Evolutionary conservation across 2,888 invertebrate genomes (phyloP), one percentile per base, ranked within the genome.

Genomic region (Sepiola atlantica): DNA sequence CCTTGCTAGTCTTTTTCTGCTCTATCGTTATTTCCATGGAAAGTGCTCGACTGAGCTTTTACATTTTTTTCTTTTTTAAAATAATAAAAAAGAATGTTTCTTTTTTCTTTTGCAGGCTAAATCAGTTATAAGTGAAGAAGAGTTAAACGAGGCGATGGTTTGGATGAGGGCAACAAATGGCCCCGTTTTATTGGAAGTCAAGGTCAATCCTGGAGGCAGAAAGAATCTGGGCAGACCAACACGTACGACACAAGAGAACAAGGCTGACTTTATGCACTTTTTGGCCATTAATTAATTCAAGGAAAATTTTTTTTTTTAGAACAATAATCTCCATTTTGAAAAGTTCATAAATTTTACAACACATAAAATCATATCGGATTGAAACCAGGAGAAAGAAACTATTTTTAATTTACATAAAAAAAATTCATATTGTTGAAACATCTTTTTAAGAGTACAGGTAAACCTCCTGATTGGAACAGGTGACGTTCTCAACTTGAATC

Each of bases 261-360:
- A 97, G 95, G 96, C 96, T 16, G 97, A 97, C 95, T 97, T 97
- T 94, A 97, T 97, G 97, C 97, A 97, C 94, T 97, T 97, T 95
- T 95, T 97, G 91, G 96, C 96, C 35, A 95, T 95, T 6, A 93
- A 93, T 28, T 93, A 93, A 93, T n/a, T 77, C 77, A 61, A 24
- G 24, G 4, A n/a, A 16, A 14, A 12, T n/a, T 32, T 77, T 77
- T 16, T 18, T n/a, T 32, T 77, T 77, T 16, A 77, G 77, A 32
- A 77, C n/a, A 18, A 1, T 77, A 32, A 77, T 77, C 77, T 16
- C n/a, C 14, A 32, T 77, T 77, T 61, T 77, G n/a, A 12, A 32
- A 20, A 61, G 14, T 77, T 14, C 77, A 77, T 77, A 14, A 77
- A n/a, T 77, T 77, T 77, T 77, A n/a, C n/a, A n/a, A n/a, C 77